Evolutionary conservation across 2,113 vertebrate species (phyloP), one percentile per base, ranked within the genome.

Genomic region (Strix aluco): DNA sequence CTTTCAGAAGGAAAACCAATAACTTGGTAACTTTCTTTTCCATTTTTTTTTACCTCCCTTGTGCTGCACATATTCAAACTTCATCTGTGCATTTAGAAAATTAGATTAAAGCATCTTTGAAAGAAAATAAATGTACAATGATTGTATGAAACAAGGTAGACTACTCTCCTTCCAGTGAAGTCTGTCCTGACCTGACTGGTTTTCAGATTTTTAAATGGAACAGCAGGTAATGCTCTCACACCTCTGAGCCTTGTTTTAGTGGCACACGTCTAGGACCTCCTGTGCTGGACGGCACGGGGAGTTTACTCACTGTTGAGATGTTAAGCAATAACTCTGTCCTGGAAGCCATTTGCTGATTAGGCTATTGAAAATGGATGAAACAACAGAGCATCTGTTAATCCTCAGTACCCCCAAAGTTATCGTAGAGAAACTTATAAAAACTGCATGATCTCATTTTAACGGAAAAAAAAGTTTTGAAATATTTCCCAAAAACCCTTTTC

Each of bases 361-460:
- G 26, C 27, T 67, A 18, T 27, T 1, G 54, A 88, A 84, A 98
- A 98, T 11, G 67, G 96, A 42, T 96, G 96, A 5, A 97, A 92
- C 15, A 97, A 86, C 34, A 19, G 80, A 4, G 82, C 93, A n/a
- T 95, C 96, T 16, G 97, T 57, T 58, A 97, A 97, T 89, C 98
- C 97, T 81, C 91, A 97, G 58, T 97, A 98, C 87, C 88, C 55
- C 74, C 25, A 16, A 46, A 98, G 98, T 73, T 98, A 97, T 94
- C 95, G 81, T 29, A 97, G 97, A 73, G 96, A 98, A 66, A 96
- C 57, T 38, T 98, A 97, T 70, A 95, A 98, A 87, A 97, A 97
- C 77, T 96, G 91, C 97, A 96, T 62, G 73, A 70, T 88, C 63
- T 86, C 57, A 82, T 95, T 96, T 90, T 62, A 65, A 87, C 69